Conservation (phyloP, 2,888 invertebrate species). For the Eucera pruinosa region DNA sequence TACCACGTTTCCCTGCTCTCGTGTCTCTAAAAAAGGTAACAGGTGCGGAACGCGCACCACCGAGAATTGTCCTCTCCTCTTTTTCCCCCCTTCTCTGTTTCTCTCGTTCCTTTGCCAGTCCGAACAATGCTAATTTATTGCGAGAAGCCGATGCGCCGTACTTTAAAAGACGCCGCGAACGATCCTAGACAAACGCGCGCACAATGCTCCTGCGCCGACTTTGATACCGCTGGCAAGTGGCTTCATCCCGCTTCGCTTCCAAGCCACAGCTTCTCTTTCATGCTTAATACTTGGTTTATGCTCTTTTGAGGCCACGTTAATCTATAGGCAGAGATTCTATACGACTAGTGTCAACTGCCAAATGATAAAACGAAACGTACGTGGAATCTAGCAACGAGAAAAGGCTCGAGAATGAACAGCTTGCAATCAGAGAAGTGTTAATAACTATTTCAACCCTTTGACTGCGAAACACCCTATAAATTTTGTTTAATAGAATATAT, state of each 20-base stretch:
- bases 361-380: no score
- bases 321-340: no score
- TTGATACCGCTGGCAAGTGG: conserved; percentile 51
- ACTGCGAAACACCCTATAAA: no score
- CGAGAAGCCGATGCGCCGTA: conserved; percentile 35
- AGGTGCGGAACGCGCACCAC: conserved; percentile 72
- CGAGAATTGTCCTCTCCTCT: conserved; percentile 32
- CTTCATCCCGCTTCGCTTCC: conserved; percentile 12
- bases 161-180: conserved; percentile 57
- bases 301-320: no score
- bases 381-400: no score
- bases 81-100: neutral
- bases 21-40: conserved; percentile 75
- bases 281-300: no score
- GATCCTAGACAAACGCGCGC: conserved; percentile 59
- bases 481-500: no score
- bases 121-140: conserved; percentile 75
- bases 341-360: no score
- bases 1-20: conserved; percentile 24
- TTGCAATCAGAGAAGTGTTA: no score
- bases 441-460: no score
- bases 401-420: no score
- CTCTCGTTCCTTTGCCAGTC: conserved; percentile 23
- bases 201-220: conserved; percentile 50
- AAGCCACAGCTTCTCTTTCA: neutral